phyloP scores from a whole-genome alignment of 2,888 invertebrate species.

The Chesias legatella region DNA sequence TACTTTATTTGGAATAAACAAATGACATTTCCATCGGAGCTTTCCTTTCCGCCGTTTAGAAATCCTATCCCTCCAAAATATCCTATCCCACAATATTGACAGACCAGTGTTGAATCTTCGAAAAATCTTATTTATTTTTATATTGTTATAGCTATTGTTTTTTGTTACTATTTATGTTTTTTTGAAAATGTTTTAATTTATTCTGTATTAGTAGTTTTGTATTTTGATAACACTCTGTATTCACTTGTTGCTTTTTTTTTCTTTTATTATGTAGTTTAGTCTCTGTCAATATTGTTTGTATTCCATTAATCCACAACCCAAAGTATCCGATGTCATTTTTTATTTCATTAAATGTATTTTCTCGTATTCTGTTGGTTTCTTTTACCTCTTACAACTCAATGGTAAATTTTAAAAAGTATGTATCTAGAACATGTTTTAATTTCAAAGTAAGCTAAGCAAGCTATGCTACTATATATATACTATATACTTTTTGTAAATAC shows the following conservation, averaged over 20 bases:
- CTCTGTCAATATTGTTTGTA: conserved; percentile 78
- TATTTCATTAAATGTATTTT: conserved; percentile 79
- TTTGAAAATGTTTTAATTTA: conserved; percentile 72
- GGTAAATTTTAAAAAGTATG: too few relatives aligned
- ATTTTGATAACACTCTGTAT: conserved; percentile 58
- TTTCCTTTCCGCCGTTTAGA: conserved; percentile 26
- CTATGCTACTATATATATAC: too few relatives aligned
- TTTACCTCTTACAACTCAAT: conserved; percentile 22
- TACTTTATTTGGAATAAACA: conserved; percentile 74
- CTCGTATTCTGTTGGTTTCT: conserved; percentile 51
- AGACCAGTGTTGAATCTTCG: conserved; percentile 78
- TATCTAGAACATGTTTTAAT: too few relatives aligned
- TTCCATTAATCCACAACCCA: conserved; percentile 63
- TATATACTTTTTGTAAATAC: too few relatives aligned
- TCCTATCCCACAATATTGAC: conserved; percentile 73
- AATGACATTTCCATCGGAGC: conserved; percentile 60
- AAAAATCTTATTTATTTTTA: conserved; percentile 69
- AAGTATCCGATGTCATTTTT: conserved; percentile 74
- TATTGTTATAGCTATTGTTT: conserved; percentile 71
- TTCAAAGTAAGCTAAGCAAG: too few relatives aligned
- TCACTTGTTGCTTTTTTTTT: conserved; percentile 53
- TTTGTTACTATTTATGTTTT: conserved; percentile 75
- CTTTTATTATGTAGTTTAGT: conserved; percentile 64
- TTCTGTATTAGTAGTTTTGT: conserved; percentile 68
- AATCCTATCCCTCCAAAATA: conserved; percentile 33